phyloP scores from a whole-genome alignment of 2,888 invertebrate species.

The Dendrolimus pini region DNA sequence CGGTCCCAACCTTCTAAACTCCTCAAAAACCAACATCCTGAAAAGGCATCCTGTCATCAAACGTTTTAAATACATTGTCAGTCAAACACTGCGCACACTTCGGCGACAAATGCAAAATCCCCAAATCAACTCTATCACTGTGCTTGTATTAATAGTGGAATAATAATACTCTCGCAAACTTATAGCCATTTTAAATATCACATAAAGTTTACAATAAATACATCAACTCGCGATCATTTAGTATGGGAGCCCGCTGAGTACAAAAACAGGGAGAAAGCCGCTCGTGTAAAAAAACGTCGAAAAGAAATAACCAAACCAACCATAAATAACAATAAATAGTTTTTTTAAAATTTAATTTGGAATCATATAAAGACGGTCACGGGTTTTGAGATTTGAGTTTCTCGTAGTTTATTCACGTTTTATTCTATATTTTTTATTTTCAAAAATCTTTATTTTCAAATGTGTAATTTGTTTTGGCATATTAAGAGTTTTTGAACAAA shows the following conservation, averaged over 20 bases:
- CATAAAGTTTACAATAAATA: slow-evolving; percentile 57
- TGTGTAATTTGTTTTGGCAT: too few relatives aligned
- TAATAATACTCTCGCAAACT: slow-evolving; percentile 40
- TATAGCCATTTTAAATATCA: slow-evolving; percentile 62
- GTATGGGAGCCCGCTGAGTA: slow-evolving; percentile 43
- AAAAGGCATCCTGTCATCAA: too few relatives aligned
- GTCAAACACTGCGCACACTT: too few relatives aligned
- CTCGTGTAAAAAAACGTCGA: slow-evolving; percentile 22
- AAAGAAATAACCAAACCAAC: slow-evolving; percentile 25
- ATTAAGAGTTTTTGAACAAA: too few relatives aligned
- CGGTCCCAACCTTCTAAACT: too few relatives aligned
- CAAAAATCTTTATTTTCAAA: too few relatives aligned
- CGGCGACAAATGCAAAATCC: too few relatives aligned
- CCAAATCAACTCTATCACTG: background rate
- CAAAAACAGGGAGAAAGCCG: slow-evolving; percentile 29
- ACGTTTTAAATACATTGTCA: too few relatives aligned
- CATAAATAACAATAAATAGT: slow-evolving; percentile 26
- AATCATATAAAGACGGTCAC: slow-evolving; percentile 36
- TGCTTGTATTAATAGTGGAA: slow-evolving; percentile 26
- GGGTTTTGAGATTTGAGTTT: slow-evolving; percentile 46
- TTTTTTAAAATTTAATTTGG: slow-evolving; percentile 23
- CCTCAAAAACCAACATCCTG: too few relatives aligned
- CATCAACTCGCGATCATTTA: slow-evolving; percentile 34
- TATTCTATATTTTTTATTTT: slow-evolving; percentile 3
- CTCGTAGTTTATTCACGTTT: slow-evolving; percentile 46